Base-by-base conservation (phyloP, 2,113 vertebrate species). In the Rhadina sibilatrix region DNA sequence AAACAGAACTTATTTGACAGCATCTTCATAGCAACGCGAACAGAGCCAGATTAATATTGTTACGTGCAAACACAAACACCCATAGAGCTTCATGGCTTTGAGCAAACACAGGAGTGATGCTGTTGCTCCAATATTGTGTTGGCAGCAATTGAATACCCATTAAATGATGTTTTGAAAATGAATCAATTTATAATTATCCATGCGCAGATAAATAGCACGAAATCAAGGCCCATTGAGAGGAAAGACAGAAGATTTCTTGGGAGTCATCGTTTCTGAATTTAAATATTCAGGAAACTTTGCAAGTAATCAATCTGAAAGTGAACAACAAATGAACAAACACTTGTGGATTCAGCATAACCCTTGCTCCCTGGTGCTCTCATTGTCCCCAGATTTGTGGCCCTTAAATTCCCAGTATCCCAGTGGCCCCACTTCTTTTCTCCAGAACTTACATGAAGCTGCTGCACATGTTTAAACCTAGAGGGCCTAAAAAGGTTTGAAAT, bases 181-280 rank as follows among this genome's bases (percentile, higher is more conserved):
- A 77, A 86, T 81, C 64, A 3, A 60, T 86, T 89, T 54, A 50
- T 63, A 86, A 87, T 65, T 85, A 85, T 53, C 46, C n/a, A 57
- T 10, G 2, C 0, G 0, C 17, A 64, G 85, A 87, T 54, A 74
- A 91, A 69, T 1, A 94, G 68, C 30, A 19, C 0, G 2, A 94
- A 96, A 94, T 96, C 82, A 92, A 77, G 63, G 35, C 42, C 59
- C 59, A 82, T 64, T 96, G 82, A 96, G 78, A 89, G n/a, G 18
- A 63, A 59, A 49, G 50, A 65, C 46, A 61, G 59, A 60, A 94
- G 81, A 70, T 47, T 72, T 61, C 66, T 53, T 30, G 23, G 61
- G 74, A 86, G 57, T 56, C 61, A 64, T 72, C 27, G 3, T 27
- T 92, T 65, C 53, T 18, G 25, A 71, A 85, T 93, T 60, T 76